Evolutionary conservation across 2,113 vertebrate species (phyloP), one percentile per base, ranked within the genome.

Genomic region (Dolichallabes microphthalmus): DNA sequence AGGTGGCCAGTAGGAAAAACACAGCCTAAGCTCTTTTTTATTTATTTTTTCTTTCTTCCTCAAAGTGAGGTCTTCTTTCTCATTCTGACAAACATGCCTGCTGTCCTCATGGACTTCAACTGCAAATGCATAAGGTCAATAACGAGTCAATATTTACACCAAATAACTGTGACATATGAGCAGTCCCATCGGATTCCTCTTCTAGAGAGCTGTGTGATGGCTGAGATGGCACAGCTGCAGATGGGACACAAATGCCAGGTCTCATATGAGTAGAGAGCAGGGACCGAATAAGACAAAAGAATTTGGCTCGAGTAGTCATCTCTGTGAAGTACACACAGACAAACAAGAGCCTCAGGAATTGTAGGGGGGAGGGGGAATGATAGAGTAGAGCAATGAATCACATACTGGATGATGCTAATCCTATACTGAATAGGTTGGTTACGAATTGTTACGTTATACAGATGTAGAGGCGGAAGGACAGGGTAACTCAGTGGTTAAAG

Each of bases 81-180:
- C 50, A 27, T 27, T 15, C 17, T 8, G 27, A 57, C 15, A 57
- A 77, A 57, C 52, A 57, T 20, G n/a, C 52, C 17, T 57, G 15
- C 75, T 30, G 52, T 77, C 75, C 75, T 77, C 52, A 35, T 80
- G 78, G 78, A 63, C 78, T 45, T 80, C 57, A 63, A 63, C 19
- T 80, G 78, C 57, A 63, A 80, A 80, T 45, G 30, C 32, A 61
- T 80, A 80, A 80, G 57, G 78, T 80, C 78, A 80, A 63, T 80
- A 80, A 39, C 53, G 20, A 60, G 77, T 79, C 77, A 60, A 79
- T 79, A 79, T 79, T 79, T 79, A 79, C 32, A 35, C 32, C 57
- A 79, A 79, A 80, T 80, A 80, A 63, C 78, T 45, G 78, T 80
- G 78, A 63, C 78, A 63, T 80, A 61, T 80, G 35, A 80, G 55